phyloP scores from a whole-genome alignment of 2,888 invertebrate genomes.

The Plutella xylostella region DNA sequence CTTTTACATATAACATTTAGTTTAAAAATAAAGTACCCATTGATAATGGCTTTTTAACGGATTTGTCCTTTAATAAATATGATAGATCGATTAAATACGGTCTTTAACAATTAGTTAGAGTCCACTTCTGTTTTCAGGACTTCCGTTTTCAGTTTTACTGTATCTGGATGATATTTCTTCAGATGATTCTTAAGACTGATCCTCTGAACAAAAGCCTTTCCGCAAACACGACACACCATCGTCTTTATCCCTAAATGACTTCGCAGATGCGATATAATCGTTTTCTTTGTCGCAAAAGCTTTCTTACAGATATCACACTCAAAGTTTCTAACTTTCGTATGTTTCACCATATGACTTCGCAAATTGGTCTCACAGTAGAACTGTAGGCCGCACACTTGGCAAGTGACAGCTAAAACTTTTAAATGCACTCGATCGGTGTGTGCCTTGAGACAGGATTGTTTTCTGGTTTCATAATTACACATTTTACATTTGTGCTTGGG shows the following conservation, averaged over 20 bases:
- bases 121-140: too few species aligned
- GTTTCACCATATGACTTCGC: constrained; percentile 18
- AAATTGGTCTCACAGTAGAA: constrained; percentile 26
- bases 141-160: too few species aligned
- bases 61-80: too few species aligned
- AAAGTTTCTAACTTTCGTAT: constrained; percentile 13
- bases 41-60: too few species aligned
- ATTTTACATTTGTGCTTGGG: too few species aligned
- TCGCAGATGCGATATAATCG: constrained; percentile 9
- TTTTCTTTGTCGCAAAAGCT: constrained; percentile 19
- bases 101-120: too few species aligned
- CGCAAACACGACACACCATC: constrained; percentile 13
- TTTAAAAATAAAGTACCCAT: too few species aligned
- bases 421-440: constrained; percentile 22
- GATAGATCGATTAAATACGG: too few species aligned
- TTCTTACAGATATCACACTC: constrained; percentile 24
- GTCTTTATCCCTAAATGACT: constrained; percentile 15
- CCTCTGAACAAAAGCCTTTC: constrained; percentile 14
- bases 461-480: too few species aligned
- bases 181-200: constrained; percentile 18
- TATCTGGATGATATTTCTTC: constrained; percentile 11
- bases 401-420: constrained; percentile 23
- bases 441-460: constrained; percentile 22
- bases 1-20: too few species aligned
- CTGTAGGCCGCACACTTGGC: constrained; percentile 21